Evolutionary conservation across 2,888 invertebrate genomes (phyloP), one percentile per base, ranked within the genome.

Genomic region (Clepsis dumicolana): DNA sequence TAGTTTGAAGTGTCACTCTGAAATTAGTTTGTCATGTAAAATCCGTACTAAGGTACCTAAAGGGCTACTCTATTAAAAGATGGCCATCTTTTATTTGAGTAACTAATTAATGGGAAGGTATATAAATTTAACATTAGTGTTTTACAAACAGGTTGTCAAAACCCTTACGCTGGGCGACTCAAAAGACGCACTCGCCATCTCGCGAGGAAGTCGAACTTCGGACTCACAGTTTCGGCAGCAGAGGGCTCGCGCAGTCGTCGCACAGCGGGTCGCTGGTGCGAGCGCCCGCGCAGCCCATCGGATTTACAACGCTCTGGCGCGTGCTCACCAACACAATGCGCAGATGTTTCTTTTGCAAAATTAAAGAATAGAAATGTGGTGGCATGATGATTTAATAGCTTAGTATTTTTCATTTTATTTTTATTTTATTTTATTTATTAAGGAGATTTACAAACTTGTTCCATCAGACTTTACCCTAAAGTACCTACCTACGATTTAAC

Each of bases 141-240:
- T 48, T 21, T 21, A 21, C 8, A 1, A 7, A n/a, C 79, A 92
- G 92, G 72, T 81, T 91, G 73, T 81, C 91, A 18, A 92, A 92
- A 75, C 92, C 92, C 1, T 75, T 91, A n/a, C 90, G 92, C 4
- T 92, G 91, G 91, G 89, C 84, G 1, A 83, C 90, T 4, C 92
- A 91, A 72, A 93, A 91, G 77, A 91, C 87, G 0, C 83, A 77
- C 68, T 87, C 86, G 3, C 83, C 91, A 0, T 91, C 93, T 4
- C 73, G 75, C 25, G 92, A 93, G 74, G 92, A 93, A 76, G 75
- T 89, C 1, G 86, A 89, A 76, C 83, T 93, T 70, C 82, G 87
- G 66, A 84, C 90, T 8, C 80, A 91, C 68, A 92, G 92, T 0
- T 93, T 90, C 54, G 86, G 87, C 10, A 91, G 89, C 69, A 71